These are phyloP conservation scores for Caranx ignobilis DNA, from an alignment of 2,113 vertebrate genomes.

Conservation along the genomic window DNA sequence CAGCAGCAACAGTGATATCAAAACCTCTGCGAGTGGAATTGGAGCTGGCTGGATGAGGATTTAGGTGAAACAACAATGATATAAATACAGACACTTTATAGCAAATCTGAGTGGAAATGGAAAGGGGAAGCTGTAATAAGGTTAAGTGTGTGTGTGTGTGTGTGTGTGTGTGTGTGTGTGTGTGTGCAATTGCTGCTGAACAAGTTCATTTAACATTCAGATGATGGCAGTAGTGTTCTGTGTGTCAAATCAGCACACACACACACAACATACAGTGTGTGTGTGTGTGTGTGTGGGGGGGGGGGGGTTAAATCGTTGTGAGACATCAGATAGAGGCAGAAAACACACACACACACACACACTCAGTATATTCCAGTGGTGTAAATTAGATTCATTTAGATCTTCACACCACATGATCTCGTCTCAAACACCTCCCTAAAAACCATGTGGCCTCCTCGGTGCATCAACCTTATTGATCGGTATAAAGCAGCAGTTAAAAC, in stretches of 20 bases:
- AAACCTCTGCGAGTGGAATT: neutral
- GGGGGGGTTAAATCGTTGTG: neutral
- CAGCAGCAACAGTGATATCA: neutral
- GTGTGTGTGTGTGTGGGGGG: neutral
- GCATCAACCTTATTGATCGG: neutral
- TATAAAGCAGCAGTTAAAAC: neutral
- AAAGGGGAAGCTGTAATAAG: neutral
- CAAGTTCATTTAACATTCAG: slow-evolving; percentile 32
- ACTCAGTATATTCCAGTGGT: no score
- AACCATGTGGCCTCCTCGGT: neutral
- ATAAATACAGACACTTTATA: neutral
- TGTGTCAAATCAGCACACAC: neutral
- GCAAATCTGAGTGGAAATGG: neutral
- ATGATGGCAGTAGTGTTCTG: slow-evolving; percentile 61
- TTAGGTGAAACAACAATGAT: neutral
- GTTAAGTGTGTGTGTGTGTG: neutral
- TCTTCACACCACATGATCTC: neutral
- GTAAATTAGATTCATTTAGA: neutral
- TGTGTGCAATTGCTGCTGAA: slow-evolving; percentile 9
- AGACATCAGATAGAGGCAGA: neutral
- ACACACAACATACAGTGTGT: neutral
- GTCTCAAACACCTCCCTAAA: neutral
- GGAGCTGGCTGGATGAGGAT: neutral
- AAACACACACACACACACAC: neutral
- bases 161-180: neutral